Evolutionary conservation across 2,797 vertebrate species (phyloP).

Genomic region (Lepidocolaptes lacrymiger): DNA sequence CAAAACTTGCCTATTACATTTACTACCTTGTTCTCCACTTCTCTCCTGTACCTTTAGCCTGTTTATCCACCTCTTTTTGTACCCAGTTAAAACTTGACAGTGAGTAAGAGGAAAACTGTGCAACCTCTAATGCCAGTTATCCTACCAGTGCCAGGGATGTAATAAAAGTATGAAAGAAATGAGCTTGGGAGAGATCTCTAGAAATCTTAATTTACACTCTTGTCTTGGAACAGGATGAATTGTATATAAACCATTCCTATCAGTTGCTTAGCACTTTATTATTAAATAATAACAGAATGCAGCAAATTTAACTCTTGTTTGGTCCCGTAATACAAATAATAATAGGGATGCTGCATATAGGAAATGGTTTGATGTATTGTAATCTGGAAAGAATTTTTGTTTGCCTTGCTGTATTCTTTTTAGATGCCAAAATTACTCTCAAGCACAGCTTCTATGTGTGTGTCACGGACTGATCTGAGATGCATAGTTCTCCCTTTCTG

Average conservation of each 20-base stretch:
- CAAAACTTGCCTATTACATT: neutral
- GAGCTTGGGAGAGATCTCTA: neutral
- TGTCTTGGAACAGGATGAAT: neutral
- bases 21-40: neutral
- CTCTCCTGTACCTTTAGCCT: neutral
- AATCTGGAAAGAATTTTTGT: neutral
- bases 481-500: slow-evolving; percentile 64
- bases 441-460: neutral
- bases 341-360: neutral
- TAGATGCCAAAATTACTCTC: neutral
- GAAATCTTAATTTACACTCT: neutral
- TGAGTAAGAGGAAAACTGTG: neutral
- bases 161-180: neutral
- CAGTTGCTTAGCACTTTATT: neutral
- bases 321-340: neutral
- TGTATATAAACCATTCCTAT: neutral
- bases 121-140: neutral
- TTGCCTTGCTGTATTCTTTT: neutral
- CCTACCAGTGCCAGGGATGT: neutral
- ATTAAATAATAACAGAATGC: neutral
- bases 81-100: neutral
- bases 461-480: slow-evolving; percentile 31
- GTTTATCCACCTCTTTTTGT: neutral
- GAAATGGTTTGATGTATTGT: neutral
- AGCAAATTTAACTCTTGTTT: neutral